Evolutionary conservation across 1,140 invertebrate species (phyloP).

Genomic region (Muscidifurax raptorellus): DNA sequence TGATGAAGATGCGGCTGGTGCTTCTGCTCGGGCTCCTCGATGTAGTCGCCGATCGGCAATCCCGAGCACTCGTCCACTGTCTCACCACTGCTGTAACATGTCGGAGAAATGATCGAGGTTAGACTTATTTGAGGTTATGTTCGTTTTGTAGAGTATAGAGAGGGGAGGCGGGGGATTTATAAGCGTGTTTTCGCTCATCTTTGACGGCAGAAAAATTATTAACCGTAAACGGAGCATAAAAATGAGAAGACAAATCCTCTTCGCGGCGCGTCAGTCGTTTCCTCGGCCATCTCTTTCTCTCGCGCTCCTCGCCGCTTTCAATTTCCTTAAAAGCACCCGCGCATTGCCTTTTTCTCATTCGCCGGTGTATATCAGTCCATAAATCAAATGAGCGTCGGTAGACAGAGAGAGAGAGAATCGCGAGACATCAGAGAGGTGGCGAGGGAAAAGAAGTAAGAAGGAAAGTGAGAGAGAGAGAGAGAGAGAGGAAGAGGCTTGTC

Average conservation of each 20-base stretch:
- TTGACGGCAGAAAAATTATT: not conserved
- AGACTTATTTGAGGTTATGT: too few species aligned
- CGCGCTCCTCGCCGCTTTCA: constrained; percentile 54
- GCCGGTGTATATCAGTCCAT: constrained; percentile 32
- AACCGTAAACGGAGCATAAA: constrained; percentile 11
- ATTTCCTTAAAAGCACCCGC: constrained; percentile 60
- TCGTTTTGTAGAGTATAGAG: too few species aligned
- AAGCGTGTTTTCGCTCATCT: too few species aligned
- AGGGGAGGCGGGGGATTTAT: too few species aligned
- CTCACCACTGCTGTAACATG: constrained; percentile 65
- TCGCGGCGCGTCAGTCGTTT: not conserved
- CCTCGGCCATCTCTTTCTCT: constrained; percentile 7
- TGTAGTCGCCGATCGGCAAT: constrained; percentile 65
- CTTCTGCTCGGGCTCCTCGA: constrained; percentile 59
- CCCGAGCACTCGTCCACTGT: constrained; percentile 68
- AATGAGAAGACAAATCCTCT: not conserved
- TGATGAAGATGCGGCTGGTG: constrained; percentile 46
- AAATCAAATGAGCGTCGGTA: constrained; percentile 49
- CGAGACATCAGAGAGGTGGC: constrained; percentile 36
- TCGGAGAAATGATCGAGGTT: too few species aligned
- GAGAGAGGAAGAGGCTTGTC: not conserved
- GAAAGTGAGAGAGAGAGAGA: not conserved
- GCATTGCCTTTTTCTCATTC: constrained; percentile 20
- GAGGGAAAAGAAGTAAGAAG: not conserved
- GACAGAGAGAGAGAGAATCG: constrained; percentile 29